Evolutionary conservation across 1,140 invertebrate species (phyloP).

Genomic region (Zaprionus kolodkinae): DNA sequence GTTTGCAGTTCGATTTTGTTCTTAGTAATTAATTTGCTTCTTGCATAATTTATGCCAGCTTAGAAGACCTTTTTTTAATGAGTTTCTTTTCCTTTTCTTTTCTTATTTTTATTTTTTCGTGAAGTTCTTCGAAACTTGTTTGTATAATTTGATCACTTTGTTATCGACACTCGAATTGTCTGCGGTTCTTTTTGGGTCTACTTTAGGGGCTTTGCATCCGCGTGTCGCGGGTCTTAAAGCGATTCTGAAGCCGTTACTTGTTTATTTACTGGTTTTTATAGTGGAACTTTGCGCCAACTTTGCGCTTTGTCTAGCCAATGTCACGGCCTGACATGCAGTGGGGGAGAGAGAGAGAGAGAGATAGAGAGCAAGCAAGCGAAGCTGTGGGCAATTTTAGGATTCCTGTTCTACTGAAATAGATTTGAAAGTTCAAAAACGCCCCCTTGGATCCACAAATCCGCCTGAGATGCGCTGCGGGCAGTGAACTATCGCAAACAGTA

Average conservation of each 20-base stretch:
- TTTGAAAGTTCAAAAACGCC: constrained; percentile 56
- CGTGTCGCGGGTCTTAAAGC: constrained; percentile 61
- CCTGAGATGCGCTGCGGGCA: constrained; percentile 52
- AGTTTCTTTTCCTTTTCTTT: constrained; percentile 23
- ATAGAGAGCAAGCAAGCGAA: neutral
- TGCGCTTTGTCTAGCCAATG: constrained; percentile 60
- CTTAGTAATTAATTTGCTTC: constrained; percentile 40
- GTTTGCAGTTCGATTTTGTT: constrained; percentile 46
- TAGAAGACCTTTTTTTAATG: constrained; percentile 29
- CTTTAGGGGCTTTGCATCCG: constrained; percentile 67
- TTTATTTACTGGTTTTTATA: constrained; percentile 82
- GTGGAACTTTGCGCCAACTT: constrained; percentile 53
- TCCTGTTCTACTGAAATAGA: constrained; percentile 50
- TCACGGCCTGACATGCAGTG: constrained; percentile 39
- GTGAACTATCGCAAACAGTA: constrained; percentile 58
- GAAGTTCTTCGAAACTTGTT: constrained; percentile 52
- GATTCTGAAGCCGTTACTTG: constrained; percentile 79
- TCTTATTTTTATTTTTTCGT: neutral
- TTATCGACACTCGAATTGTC: constrained; percentile 45
- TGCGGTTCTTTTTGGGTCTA: constrained; percentile 41
- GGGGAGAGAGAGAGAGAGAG: neutral
- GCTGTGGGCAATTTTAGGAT: constrained; percentile 27
- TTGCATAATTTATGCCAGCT: constrained; percentile 74
- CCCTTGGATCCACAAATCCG: neutral
- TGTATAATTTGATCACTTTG: constrained; percentile 60